These are phyloP conservation scores for Troides helena DNA, from an alignment of 2,888 invertebrate genomes.

Conservation along the genomic window DNA sequence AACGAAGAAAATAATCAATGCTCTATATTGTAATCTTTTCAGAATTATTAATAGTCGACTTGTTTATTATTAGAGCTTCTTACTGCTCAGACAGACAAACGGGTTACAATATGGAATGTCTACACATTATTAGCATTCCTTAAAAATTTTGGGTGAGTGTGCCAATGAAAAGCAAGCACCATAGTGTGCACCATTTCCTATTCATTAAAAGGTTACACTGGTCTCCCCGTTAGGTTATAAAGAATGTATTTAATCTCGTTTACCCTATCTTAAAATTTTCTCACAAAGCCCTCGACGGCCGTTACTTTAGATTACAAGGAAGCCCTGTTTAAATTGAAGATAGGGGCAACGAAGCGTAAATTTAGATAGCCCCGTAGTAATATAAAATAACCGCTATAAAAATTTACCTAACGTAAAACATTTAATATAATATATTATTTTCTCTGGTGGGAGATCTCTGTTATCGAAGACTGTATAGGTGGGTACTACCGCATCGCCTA, in stretches of 20 bases:
- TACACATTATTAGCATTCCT: too few species aligned
- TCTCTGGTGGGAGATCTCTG: background rate
- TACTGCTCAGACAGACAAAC: too few species aligned
- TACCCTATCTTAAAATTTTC: constrained; percentile 20
- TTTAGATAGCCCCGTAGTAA: constrained; percentile 43
- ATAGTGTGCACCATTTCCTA: background rate
- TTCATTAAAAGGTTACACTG: background rate
- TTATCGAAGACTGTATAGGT: too few species aligned
- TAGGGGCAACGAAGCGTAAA: constrained; percentile 59
- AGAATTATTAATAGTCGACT: too few species aligned
- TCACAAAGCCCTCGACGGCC: constrained; percentile 23
- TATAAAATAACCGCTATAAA: constrained; percentile 2
- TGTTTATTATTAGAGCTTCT: too few species aligned
- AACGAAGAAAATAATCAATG: too few species aligned
- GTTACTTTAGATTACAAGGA: constrained; percentile 28
- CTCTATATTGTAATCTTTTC: too few species aligned
- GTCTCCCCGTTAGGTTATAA: background rate
- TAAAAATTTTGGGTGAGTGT: too few species aligned
- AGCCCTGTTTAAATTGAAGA: constrained; percentile 32
- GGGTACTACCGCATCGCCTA: too few species aligned
- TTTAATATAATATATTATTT: background rate
- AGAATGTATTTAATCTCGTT: constrained; percentile 1
- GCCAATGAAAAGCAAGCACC: too few species aligned
- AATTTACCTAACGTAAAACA: background rate
- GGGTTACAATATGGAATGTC: too few species aligned